Evolutionary conservation across 2,113 vertebrate genomes (phyloP).

Genomic region (Lota lota): DNA sequence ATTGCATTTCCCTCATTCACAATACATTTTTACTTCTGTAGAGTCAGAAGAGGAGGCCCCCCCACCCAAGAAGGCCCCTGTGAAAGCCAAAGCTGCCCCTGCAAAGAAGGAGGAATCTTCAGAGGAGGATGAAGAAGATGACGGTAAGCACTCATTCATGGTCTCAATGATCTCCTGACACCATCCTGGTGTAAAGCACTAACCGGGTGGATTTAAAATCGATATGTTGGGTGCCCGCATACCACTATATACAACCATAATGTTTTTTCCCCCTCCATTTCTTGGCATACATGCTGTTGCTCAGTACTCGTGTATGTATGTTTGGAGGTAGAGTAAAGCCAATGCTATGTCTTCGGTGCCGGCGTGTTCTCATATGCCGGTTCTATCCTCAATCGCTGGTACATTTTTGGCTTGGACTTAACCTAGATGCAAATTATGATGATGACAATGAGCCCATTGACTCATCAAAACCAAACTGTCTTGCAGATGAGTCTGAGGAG

Average conservation of each 20-base stretch:
- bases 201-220: neutral
- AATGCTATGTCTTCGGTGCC: slow-evolving; percentile 72
- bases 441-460: neutral
- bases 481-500: slow-evolving; percentile 71
- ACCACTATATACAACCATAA: too few species aligned
- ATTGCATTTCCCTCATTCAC: neutral
- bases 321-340: slow-evolving; percentile 63
- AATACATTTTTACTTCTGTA: neutral
- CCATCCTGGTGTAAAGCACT: neutral
- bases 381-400: slow-evolving; percentile 71
- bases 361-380: slow-evolving; percentile 53
- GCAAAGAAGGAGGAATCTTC: slow-evolving; percentile 73
- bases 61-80: slow-evolving; percentile 58
- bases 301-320: slow-evolving; percentile 58
- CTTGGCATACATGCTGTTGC: slow-evolving; percentile 56
- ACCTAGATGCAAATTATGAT: neutral
- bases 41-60: slow-evolving; percentile 72
- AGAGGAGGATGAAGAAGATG: slow-evolving; percentile 75
- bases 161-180: neutral
- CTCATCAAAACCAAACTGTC: neutral
- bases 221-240: neutral
- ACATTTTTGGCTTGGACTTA: slow-evolving; percentile 18
- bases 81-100: slow-evolving; percentile 38
- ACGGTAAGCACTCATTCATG: slow-evolving; percentile 19
- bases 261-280: slow-evolving; percentile 47